Base-by-base conservation (phyloP, 1,140 invertebrate genomes). In the Drosophila tsacasi region DNA sequence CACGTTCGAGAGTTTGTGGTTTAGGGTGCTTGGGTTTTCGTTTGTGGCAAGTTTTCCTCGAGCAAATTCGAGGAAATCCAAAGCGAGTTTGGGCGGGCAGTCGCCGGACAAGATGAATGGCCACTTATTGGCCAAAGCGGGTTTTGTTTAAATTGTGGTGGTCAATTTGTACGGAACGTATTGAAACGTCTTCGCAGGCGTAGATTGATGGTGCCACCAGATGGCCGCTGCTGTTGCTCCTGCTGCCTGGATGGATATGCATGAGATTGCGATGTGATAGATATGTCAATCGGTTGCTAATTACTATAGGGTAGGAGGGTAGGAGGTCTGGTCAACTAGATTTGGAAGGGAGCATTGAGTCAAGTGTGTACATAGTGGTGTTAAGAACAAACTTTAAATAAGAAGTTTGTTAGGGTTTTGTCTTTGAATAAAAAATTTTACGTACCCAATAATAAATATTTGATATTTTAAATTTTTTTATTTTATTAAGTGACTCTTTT, bases 81-180 rank as follows among this genome's bases (percentile, higher is more conserved):
- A n/a, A 9, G 23, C 5, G n/a, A 21, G n/a, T 3, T 9, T 2
- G 3, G 49, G 10, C 23, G 52, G 23, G 12, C 9, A 9, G 39
- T 54, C 21, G 66, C 55, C 60, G 74, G 63, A 81, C 76, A 89
- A 87, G 83, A 87, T 89, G 81, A 87, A 89, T 87, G 81, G 83
- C 77, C 77, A 89, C 72, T 87, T 84, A 87, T 87, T 89, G 81
- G 75, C 75, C 84, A 59, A 62, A 80, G 73, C 73, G 65, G 80
- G 63, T 79, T 66, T 75, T 66, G 84, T 75, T 60, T 76, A 74
- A 89, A 64, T 74, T 71, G 64, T 62, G 77, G 52, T 75, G 84
- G 81, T 77, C 80, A 83, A 77, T 77, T 83, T 79, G 79, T 80
- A 69, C 5, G 49, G 35, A 67, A 67, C 69, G 77, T 86, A 83